A percentile compares a stretch with the other conserved stretches of the same genome.
phyloP scores from a whole-genome alignment of 1,140 invertebrate species.

The Drosophila cardini region DNA sequence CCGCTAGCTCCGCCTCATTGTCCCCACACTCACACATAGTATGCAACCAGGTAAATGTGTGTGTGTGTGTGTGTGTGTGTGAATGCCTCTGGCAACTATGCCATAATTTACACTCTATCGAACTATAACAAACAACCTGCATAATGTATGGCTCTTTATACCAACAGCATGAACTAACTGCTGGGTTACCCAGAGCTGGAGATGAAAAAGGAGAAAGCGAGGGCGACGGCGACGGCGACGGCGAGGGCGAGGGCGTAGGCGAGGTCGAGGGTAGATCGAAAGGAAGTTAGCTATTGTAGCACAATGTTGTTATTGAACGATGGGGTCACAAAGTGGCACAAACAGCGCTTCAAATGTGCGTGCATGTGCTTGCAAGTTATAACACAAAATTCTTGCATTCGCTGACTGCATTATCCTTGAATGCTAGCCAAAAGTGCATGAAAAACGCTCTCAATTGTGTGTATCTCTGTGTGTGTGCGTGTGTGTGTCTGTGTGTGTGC shows the following conservation, averaged over 20 bases:
- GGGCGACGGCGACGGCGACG: background rate
- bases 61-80: background rate
- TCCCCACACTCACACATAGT: background rate
- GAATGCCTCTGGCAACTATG: conserved; percentile 61
- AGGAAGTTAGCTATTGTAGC: background rate
- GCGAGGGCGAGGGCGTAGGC: background rate
- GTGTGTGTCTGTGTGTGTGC: conserved; percentile 10
- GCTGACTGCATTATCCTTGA: conserved; percentile 41
- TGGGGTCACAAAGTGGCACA: conserved; percentile 47
- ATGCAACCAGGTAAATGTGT: conserved; percentile 11
- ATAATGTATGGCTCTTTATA: conserved; percentile 67
- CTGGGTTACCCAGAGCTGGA: background rate
- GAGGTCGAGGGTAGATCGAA: background rate
- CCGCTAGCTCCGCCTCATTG: background rate
- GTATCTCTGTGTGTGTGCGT: conserved; percentile 4
- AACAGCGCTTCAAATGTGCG: conserved; percentile 28
- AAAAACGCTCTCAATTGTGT: conserved; percentile 40
- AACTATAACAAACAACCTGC: conserved; percentile 81
- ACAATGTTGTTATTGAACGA: conserved; percentile 51
- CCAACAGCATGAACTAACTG: conserved; percentile 11
- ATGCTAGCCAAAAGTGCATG: conserved; percentile 42
- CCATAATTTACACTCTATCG: conserved; percentile 83
- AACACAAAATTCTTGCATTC: conserved; percentile 28
- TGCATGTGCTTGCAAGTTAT: conserved; percentile 1
- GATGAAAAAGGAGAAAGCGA: no score